Evolutionary conservation across 2,113 vertebrate genomes (phyloP), one percentile per base, ranked within the genome.

Genomic region (Rhipidura dahli): DNA sequence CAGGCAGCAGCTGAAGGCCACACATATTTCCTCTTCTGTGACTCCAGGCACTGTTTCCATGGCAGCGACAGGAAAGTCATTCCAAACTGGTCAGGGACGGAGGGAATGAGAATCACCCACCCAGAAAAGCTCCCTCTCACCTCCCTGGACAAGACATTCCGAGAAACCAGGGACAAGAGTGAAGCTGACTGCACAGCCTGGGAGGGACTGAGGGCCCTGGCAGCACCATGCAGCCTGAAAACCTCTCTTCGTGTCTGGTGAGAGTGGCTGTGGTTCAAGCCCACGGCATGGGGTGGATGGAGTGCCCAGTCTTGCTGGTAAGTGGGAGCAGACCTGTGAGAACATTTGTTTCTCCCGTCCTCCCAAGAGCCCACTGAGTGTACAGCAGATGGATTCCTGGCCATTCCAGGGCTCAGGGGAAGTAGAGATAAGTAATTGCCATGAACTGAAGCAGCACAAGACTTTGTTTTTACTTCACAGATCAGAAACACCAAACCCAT

Each of bases 221-320:
- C 8, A 71, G 35, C 53, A 44, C 3, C 35, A 28, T 0, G 1
- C 31, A 42, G 79, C 2, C 2, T 24, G 13, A 45, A 79, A 93
- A 39, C 11, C 16, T 42, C 39, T 33, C 28, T 53, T 39, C 0
- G 0, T 3, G 24, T 5, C 28, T 33, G 26, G 8, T 3, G 14
- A 51, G n/a, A 76, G 40, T 3, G 50, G 45, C 56, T 53, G 44
- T 5, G 27, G 26, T 31, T 65, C 45, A 33, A 63, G 23, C 14
- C 28, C 21, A 18, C 0, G 0, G 1, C 1, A 56, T 4, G 15
- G 0, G 0, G 30, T 1, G 1, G 53, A 15, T 33, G 1, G 2
- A 80, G 30, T 6, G 23, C 14, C 39, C 17, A 28, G 50, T 15
- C 63, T 10, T 35, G 39, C n/a, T 40, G 30, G 4, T 33, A 44